Percentiles rank a stretch among this genome's conserved stretches.
These are phyloP conservation scores for Oophaga sylvatica DNA, from an alignment of 2,797 vertebrate species.

Conservation along the genomic window DNA sequence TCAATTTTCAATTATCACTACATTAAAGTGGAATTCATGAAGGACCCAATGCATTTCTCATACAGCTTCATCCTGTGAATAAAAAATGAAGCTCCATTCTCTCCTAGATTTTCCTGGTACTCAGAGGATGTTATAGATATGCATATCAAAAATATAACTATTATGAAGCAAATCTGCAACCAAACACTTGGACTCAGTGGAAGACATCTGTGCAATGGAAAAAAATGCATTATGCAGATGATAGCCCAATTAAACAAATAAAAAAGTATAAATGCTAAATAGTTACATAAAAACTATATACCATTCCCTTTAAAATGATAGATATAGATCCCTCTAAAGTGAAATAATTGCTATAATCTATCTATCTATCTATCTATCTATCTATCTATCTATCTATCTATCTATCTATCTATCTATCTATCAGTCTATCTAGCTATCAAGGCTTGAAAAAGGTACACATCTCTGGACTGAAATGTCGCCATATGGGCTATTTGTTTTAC, in stretches of 20 bases:
- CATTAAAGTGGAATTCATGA: slow-evolving; percentile 51
- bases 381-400: too few relatives aligned
- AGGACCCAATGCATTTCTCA: slow-evolving; percentile 30
- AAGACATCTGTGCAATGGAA: neutral
- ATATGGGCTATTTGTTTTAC: too few relatives aligned
- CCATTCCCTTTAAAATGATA: neutral
- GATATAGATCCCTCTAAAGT: too few relatives aligned
- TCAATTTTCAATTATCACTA: slow-evolving; percentile 53
- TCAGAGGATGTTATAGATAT: slow-evolving; percentile 49
- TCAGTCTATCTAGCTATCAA: too few relatives aligned
- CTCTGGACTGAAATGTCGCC: too few relatives aligned
- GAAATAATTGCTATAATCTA: too few relatives aligned
- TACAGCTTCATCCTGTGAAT: slow-evolving; percentile 43
- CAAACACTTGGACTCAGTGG: slow-evolving; percentile 22
- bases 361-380: too few relatives aligned
- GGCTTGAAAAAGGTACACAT: too few relatives aligned
- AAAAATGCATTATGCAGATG: slow-evolving; percentile 45
- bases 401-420: too few relatives aligned
- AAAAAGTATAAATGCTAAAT: neutral
- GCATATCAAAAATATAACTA: slow-evolving; percentile 52
- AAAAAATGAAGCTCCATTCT: slow-evolving; percentile 30
- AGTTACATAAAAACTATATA: neutral
- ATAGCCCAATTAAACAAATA: neutral
- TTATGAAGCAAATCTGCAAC: slow-evolving; percentile 23
- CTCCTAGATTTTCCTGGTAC: slow-evolving; percentile 13